Percentiles rank a stretch among this genome's conserved stretches.
Conservation (phyloP, 1,140 invertebrate species). For the Penaeus indicus region DNA sequence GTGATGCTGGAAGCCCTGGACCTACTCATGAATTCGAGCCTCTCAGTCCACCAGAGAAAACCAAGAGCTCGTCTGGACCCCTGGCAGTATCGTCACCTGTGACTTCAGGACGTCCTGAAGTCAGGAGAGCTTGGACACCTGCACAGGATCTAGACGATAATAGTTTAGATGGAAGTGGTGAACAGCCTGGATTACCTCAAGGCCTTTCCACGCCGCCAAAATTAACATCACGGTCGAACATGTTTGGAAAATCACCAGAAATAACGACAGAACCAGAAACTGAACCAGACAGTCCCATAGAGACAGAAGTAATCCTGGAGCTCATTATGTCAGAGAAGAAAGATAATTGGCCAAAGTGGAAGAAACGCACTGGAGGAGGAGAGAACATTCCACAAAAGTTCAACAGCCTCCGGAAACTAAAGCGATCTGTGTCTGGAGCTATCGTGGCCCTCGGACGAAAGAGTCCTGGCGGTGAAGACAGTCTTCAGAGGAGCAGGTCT, state of each 20-base stretch:
- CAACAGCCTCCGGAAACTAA: slow-evolving; percentile 67
- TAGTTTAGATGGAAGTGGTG: slow-evolving; percentile 78
- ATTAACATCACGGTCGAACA: slow-evolving; percentile 77
- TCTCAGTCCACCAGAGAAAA: slow-evolving; percentile 46
- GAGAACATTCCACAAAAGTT: slow-evolving; percentile 44
- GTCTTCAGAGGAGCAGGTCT: slow-evolving; percentile 34
- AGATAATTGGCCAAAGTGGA: slow-evolving; percentile 52
- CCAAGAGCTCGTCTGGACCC: slow-evolving; percentile 60
- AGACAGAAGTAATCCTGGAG: slow-evolving; percentile 72
- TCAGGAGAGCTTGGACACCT: slow-evolving; percentile 78
- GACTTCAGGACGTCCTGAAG: slow-evolving; percentile 52
- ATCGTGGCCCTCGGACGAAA: slow-evolving; percentile 70
- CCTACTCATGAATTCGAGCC: slow-evolving; percentile 67
- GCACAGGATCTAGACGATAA: slow-evolving; percentile 82
- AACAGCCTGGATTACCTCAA: slow-evolving; percentile 44
- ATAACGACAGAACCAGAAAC: slow-evolving; percentile 72
- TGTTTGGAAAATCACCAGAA: slow-evolving; percentile 81
- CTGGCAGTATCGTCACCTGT: slow-evolving; percentile 68
- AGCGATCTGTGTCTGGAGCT: slow-evolving; percentile 79
- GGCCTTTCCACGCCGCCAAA: slow-evolving; percentile 72
- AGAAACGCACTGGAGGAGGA: slow-evolving; percentile 39
- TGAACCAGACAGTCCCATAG: slow-evolving; percentile 76
- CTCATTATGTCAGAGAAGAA: slow-evolving; percentile 53
- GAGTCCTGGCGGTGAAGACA: slow-evolving; percentile 45
- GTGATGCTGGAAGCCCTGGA: slow-evolving; percentile 76